Base-by-base conservation (phyloP, 2,797 vertebrate genomes). In the Karalla daura region DNA sequence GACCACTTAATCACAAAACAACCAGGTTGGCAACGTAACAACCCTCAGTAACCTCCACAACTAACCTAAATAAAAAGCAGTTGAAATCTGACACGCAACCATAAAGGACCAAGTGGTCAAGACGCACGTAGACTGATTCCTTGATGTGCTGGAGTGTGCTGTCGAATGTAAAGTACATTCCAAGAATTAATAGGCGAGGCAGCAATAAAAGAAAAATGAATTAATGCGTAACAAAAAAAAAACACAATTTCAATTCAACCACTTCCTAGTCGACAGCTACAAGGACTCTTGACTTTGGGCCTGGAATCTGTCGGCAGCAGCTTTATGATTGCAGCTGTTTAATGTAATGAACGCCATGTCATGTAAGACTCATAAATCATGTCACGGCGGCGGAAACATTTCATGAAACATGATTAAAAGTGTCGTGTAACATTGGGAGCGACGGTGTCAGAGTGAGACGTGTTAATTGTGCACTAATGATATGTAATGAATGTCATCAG, bases 401-500 rank as follows among this genome's bases (percentile, higher is more conserved):
- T 88, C 80, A 89, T 85, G 84, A 87, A 91, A 89, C 88, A 87
- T 89, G 83, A 89, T 88, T 89, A 88, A 89, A 90, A 85, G 87
- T 91, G 91, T 92, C 87, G 82, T 80, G 86, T 89, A 92, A 90
- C 91, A 91, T 83, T 78, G 83, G 58, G 76, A 83, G 81, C 78
- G 39, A 51, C 63, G 40, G 76, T 86, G 89, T 87, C 88, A 86
- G 72, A 74, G 65, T 36, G 77, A 90, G 88, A 89, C 89, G 64
- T 83, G 87, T 78, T 91, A 92, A 92, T 92, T 92, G 88, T 84
- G 88, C 84, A 72, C 89, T 90, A 91, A 92, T 91, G 87, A 90
- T 82, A 91, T 85, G 85, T 92, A 91, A 92, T 92, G 89, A 91
- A 92, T 90, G 89, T 91, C 88, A 91, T 91, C 87, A 89, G 88